Evolutionary conservation across 2,113 vertebrate genomes (phyloP).

Genomic region (Mormoops blainvillei): DNA sequence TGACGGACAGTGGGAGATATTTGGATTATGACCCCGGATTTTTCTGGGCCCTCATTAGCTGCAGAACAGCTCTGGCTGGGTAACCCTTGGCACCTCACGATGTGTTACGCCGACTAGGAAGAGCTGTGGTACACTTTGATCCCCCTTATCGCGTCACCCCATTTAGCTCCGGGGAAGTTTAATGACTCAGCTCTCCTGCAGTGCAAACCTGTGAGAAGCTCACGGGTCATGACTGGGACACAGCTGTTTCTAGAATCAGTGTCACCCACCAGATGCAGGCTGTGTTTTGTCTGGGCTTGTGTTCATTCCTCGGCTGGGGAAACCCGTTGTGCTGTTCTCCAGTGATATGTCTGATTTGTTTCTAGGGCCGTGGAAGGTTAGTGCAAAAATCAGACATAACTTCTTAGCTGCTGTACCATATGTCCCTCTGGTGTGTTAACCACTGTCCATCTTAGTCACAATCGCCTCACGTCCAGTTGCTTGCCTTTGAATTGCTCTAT

Average conservation of each 20-base stretch:
- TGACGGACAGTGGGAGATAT: neutral
- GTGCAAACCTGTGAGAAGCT: neutral
- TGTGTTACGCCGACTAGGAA: neutral
- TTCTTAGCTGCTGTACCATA: neutral
- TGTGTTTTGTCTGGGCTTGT: slow-evolving; percentile 42
- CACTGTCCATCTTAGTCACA: neutral
- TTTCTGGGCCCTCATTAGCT: neutral
- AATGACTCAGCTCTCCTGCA: slow-evolving; percentile 9
- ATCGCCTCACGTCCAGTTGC: neutral
- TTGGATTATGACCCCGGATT: neutral
- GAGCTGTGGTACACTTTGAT: slow-evolving; percentile 34
- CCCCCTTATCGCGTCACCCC: neutral
- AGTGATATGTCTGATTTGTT: neutral
- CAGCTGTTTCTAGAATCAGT: neutral
- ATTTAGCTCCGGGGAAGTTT: slow-evolving; percentile 27
- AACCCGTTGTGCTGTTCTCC: neutral
- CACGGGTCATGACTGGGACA: neutral
- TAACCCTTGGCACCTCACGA: neutral
- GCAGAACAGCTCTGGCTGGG: neutral
- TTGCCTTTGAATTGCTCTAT: neutral
- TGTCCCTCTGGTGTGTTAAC: neutral
- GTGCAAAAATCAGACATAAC: neutral
- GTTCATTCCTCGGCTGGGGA: neutral
- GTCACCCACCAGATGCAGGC: neutral
- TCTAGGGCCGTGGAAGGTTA: neutral